Percentiles rank a stretch among this genome's conserved stretches.
phyloP scores from a whole-genome alignment of 2,888 invertebrate species.

The Limnephilus rhombicus region DNA sequence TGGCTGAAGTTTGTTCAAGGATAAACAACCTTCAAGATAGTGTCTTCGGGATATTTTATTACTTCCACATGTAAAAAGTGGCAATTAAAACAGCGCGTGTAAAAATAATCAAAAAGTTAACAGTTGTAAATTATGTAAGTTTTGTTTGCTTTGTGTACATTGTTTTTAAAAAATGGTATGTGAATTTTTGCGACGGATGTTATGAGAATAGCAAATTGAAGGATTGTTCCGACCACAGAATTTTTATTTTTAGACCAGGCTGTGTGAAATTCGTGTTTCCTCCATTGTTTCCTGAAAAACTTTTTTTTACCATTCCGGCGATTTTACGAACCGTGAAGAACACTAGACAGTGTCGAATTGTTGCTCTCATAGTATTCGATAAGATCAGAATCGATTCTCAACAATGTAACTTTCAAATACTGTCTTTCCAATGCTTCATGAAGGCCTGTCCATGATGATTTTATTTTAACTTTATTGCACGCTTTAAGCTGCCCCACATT shows the following conservation, averaged over 20 bases:
- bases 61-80: neutral
- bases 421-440: neutral
- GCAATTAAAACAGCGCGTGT: neutral
- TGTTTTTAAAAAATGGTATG: neutral
- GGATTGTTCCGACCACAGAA: neutral
- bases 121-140: neutral
- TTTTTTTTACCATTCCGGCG: neutral
- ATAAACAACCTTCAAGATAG: neutral
- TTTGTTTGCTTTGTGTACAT: neutral
- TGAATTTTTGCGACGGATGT: neutral
- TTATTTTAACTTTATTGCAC: too few relatives aligned
- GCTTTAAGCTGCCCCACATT: too few relatives aligned
- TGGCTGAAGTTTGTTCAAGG: neutral
- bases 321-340: neutral
- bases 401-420: neutral
- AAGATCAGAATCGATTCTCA: neutral
- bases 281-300: neutral
- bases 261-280: neutral
- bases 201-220: neutral
- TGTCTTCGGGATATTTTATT: conserved; percentile 1
- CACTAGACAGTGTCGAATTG: neutral
- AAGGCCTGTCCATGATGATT: neutral
- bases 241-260: neutral
- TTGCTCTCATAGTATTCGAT: neutral
- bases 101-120: neutral